Conservation (phyloP, 2,888 invertebrate genomes). For the Temnothorax ravouxi region DNA sequence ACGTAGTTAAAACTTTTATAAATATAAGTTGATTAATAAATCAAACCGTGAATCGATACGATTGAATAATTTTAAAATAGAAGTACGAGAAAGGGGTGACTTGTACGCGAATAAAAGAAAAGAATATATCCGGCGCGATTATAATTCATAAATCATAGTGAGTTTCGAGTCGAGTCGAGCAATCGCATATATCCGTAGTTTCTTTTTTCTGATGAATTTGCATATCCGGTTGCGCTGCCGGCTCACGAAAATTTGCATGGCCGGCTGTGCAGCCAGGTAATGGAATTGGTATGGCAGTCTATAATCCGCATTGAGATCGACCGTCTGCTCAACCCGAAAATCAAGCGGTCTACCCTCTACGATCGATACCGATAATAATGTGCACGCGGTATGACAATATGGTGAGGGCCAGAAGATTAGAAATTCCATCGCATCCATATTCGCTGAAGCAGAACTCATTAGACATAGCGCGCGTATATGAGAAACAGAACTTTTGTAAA, state of each 20-base stretch:
- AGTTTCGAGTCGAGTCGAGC: constrained; percentile 47
- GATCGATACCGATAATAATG: constrained; percentile 59
- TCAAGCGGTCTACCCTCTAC: constrained; percentile 53
- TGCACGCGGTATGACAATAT: constrained; percentile 54
- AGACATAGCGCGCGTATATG: background rate
- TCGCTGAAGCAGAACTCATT: constrained; percentile 10
- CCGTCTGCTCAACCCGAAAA: constrained; percentile 55
- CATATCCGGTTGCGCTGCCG: constrained; percentile 48
- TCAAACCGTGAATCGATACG: constrained; percentile 10
- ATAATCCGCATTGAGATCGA: constrained; percentile 56
- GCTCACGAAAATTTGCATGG: constrained; percentile 56
- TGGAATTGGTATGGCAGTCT: constrained; percentile 56
- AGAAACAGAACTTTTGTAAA: background rate
- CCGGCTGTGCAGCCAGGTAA: constrained; percentile 48
- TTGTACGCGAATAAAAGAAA: constrained; percentile 5
- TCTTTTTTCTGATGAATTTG: constrained; percentile 45
- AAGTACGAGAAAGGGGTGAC: background rate
- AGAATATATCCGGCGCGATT: constrained; percentile 8
- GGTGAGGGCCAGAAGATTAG: constrained; percentile 49
- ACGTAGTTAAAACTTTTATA: constrained; percentile 1
- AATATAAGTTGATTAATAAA: constrained; percentile 1
- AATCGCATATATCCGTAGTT: constrained; percentile 37
- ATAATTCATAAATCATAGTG: constrained; percentile 55
- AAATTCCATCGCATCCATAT: constrained; percentile 55
- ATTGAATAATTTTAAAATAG: constrained; percentile 35